These are phyloP conservation scores for Drosophila kepulauana DNA, from an alignment of 1,140 invertebrate genomes.

Conservation along the genomic window DNA sequence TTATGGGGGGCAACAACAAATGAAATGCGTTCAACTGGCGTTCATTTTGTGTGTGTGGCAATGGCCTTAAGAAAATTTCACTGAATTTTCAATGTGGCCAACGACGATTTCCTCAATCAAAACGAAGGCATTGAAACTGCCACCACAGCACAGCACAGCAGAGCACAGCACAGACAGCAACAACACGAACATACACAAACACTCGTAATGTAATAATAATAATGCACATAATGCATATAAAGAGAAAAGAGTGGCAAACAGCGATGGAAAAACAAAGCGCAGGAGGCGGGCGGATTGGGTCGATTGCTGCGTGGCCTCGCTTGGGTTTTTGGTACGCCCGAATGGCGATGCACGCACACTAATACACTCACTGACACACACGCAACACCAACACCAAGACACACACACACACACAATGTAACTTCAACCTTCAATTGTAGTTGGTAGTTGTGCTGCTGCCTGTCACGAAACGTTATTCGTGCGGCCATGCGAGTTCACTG, in stretches of 20 bases:
- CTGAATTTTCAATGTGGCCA: constrained; percentile 75
- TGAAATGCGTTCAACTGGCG: constrained; percentile 42
- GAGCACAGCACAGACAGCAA: too few relatives aligned
- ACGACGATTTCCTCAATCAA: constrained; percentile 80
- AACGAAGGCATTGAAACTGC: constrained; percentile 74
- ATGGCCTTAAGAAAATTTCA: constrained; percentile 73
- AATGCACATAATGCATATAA: constrained; percentile 66
- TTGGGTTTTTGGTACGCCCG: constrained; percentile 78
- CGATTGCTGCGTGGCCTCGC: constrained; percentile 78
- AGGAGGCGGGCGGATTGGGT: constrained; percentile 41
- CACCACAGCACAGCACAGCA: not conserved
- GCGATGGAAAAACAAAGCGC: constrained; percentile 9
- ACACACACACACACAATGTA: constrained; percentile 57
- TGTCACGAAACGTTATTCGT: constrained; percentile 83
- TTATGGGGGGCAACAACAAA: not conserved
- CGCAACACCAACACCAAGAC: constrained; percentile 42
- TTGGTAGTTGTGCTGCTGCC: constrained; percentile 32
- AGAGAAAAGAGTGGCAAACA: constrained; percentile 47
- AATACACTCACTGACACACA: constrained; percentile 31
- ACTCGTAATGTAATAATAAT: constrained; percentile 54
- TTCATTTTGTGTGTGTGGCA: constrained; percentile 45
- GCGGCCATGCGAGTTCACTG: constrained; percentile 82
- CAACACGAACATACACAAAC: constrained; percentile 34
- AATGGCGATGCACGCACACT: constrained; percentile 80
- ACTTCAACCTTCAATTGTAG: constrained; percentile 81